Evolutionary conservation across 2,797 vertebrate genomes (phyloP).

Genomic region (Sciurus carolinensis): DNA sequence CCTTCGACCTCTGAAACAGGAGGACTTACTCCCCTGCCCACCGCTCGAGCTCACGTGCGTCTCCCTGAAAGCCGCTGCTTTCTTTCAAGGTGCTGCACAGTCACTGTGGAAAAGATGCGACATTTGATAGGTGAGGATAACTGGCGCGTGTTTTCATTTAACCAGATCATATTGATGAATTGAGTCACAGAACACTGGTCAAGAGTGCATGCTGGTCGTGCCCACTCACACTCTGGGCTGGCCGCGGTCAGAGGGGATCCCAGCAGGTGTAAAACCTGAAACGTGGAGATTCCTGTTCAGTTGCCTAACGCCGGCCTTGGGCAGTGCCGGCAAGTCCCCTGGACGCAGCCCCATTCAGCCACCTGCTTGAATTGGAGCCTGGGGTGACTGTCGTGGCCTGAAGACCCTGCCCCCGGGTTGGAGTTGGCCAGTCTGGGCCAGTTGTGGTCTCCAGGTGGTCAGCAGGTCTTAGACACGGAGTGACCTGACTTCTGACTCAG

Average conservation of each 20-base stretch:
- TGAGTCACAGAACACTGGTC: too few relatives aligned
- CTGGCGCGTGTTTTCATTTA: background rate
- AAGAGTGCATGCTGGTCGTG: too few relatives aligned
- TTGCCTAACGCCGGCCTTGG: background rate
- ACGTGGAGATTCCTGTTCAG: background rate
- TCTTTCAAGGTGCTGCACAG: background rate
- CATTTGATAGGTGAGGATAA: background rate
- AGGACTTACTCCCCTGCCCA: background rate
- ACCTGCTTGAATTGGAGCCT: background rate
- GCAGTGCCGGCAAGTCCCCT: too few relatives aligned
- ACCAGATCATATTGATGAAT: background rate
- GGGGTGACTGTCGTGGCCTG: accelerated
- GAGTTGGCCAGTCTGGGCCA: background rate
- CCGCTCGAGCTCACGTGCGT: background rate
- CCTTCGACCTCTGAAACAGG: background rate
- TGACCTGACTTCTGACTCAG: background rate
- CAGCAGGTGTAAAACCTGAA: background rate
- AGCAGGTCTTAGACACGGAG: background rate
- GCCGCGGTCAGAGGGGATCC: background rate
- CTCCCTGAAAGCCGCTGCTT: background rate
- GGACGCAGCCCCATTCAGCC: background rate
- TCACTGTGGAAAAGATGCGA: background rate
- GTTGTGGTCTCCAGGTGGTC: background rate
- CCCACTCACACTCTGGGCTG: too few relatives aligned
- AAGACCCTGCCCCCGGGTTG: too few relatives aligned